These are phyloP conservation scores for Coenonympha glycerion DNA, from an alignment of 2,888 invertebrate genomes.

Conservation along the genomic window DNA sequence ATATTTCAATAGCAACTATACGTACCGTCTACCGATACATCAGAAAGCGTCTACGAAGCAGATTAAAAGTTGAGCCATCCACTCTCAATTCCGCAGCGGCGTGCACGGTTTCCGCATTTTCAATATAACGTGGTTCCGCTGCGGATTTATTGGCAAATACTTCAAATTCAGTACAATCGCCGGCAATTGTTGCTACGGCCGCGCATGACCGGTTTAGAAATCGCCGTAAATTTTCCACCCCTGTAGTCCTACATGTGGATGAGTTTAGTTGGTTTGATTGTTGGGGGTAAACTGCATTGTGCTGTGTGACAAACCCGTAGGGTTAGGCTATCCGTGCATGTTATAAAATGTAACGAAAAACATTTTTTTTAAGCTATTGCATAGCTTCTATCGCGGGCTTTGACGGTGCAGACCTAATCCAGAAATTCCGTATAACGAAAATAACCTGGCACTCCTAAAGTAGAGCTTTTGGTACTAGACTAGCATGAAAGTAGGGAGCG, in stretches of 20 bases:
- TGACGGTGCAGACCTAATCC: too few species aligned
- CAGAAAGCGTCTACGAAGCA: neutral
- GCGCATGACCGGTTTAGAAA: neutral
- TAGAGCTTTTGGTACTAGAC: too few species aligned
- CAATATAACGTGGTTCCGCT: neutral
- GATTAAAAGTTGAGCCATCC: neutral
- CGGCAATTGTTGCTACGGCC: neutral
- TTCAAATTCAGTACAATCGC: slow-evolving; percentile 5
- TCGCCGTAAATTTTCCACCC: neutral
- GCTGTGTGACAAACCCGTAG: too few species aligned
- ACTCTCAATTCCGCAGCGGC: neutral
- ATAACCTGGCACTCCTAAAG: too few species aligned
- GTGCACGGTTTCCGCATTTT: slow-evolving; percentile 2
- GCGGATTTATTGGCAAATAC: slow-evolving; percentile 5
- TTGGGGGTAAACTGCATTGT: too few species aligned
- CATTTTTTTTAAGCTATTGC: too few species aligned
- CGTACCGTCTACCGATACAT: too few species aligned
- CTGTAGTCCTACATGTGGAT: neutral
- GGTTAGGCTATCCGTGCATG: too few species aligned
- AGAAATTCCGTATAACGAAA: too few species aligned
- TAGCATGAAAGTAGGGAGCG: too few species aligned
- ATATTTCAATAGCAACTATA: too few species aligned
- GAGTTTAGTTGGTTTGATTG: neutral
- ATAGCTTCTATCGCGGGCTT: too few species aligned
- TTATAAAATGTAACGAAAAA: neutral